phyloP scores from a whole-genome alignment of 2,113 vertebrate species.

The Chionomys nivalis region DNA sequence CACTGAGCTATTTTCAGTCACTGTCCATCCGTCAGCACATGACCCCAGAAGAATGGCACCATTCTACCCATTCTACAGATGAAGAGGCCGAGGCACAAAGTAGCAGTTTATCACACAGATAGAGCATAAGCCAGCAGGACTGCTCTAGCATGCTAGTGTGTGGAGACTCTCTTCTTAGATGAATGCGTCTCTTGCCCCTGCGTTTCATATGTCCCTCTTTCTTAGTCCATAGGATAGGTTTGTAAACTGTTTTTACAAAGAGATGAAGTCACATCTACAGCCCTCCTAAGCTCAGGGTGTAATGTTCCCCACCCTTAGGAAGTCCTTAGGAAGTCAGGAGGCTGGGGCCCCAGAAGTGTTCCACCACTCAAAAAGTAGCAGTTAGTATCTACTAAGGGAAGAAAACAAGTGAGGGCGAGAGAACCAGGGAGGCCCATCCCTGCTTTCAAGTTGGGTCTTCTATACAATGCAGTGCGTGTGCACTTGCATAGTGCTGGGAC shows the following conservation, averaged over 20 bases:
- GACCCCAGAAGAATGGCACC: neutral
- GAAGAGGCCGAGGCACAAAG: neutral
- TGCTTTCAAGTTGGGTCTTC: neutral
- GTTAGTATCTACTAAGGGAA: neutral
- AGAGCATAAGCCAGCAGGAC: neutral
- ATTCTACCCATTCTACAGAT: neutral
- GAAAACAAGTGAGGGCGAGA: neutral
- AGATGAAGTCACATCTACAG: neutral
- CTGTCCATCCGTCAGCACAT: neutral
- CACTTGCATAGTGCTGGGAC: neutral
- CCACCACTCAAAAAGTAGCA: neutral
- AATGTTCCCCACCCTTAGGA: neutral
- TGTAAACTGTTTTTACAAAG: neutral
- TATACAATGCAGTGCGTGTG: neutral
- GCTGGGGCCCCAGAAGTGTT: neutral
- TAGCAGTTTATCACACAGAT: neutral
- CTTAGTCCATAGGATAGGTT: neutral
- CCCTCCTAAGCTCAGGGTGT: neutral
- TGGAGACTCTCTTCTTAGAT: neutral
- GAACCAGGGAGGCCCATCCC: neutral
- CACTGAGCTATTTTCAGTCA: neutral
- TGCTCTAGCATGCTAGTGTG: neutral
- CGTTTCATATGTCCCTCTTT: neutral
- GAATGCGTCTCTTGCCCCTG: neutral
- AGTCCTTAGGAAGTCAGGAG: accelerated